A percentile compares a stretch with the other conserved stretches of the same genome.
Conservation (phyloP, 2,888 invertebrate species). For the Acanthococcus lagerstroemiae region DNA sequence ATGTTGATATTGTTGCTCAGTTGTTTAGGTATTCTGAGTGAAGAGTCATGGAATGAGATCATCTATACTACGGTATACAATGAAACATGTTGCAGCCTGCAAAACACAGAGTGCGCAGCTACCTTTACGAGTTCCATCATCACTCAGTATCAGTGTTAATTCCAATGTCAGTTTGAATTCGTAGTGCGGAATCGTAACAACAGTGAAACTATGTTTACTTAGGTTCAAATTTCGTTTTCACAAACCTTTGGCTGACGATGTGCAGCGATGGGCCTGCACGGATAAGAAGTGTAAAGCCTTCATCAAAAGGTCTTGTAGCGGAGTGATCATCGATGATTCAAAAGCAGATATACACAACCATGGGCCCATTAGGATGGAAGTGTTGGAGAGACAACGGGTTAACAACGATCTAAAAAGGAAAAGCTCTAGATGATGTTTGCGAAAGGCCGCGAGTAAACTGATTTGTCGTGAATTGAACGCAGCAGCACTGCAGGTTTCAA, state of each 20-base stretch:
- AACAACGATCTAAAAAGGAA: too few relatives aligned
- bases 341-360: neutral
- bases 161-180: too few relatives aligned
- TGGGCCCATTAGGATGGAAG: neutral
- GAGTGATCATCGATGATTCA: neutral
- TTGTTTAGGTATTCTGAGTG: too few relatives aligned
- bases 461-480: neutral
- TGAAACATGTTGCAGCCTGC: too few relatives aligned
- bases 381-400: neutral
- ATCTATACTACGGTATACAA: too few relatives aligned
- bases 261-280: neutral
- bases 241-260: neutral
- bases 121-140: too few relatives aligned
- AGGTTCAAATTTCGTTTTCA: neutral
- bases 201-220: too few relatives aligned
- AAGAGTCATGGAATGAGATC: too few relatives aligned
- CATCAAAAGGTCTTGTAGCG: neutral
- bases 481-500: neutral
- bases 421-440: neutral
- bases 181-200: too few relatives aligned
- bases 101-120: too few relatives aligned
- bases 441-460: neutral
- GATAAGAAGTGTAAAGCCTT: neutral
- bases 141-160: too few relatives aligned
- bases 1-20: too few relatives aligned